Evolutionary conservation across 92 coral and sea anemone genomes (phyloP), one percentile per base, ranked within the genome.

Genomic region (Porites cylindrica): DNA sequence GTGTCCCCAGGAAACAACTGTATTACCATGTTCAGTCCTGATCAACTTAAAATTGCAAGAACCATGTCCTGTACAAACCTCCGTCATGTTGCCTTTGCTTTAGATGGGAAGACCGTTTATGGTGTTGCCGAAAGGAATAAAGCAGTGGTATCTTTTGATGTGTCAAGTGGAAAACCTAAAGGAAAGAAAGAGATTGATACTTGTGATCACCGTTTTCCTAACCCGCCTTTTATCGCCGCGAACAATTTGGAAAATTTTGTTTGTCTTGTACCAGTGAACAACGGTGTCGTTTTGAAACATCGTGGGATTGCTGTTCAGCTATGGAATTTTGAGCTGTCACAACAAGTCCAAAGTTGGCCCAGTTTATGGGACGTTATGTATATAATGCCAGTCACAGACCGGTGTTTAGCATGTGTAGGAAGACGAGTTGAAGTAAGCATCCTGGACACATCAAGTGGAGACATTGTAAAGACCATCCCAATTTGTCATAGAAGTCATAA

Each of bases 311-410:
- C 51, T 50, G 76, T 80, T 54, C 66, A 85, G 69, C 89, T 85
- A 16, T 85, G 89, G 83, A 85, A 85, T 26, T 32, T 51, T 51
- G 83, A 85, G 80, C 12, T 85, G 82, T 43, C 89, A 17, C 29
- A 76, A 63, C 51, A 83, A 20, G 61, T 85, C 67, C 75, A 43
- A 76, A 16, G 63, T 1, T 76, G 80, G 72, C 51, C 64, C 38
- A 20, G 16, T 58, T 0, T 63, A 6, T 59, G 66, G 54, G 19
- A 8, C 9, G 12, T 73, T 17, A 65, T 1, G 16, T 9, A 38
- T 2, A 51, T 51, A 23, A 19, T 6, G 38, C 50, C 82, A 50
- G 65, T 85, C 9, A 51, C 89, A 24, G 77, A 85, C 20, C 83
- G 66, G 23, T 64, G 72, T 18, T 64, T 85, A 7, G 83, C 72